Percentiles rank a stretch among this genome's conserved stretches.
phyloP scores from a whole-genome alignment of 2,113 vertebrate species.

The Axis porcinus region DNA sequence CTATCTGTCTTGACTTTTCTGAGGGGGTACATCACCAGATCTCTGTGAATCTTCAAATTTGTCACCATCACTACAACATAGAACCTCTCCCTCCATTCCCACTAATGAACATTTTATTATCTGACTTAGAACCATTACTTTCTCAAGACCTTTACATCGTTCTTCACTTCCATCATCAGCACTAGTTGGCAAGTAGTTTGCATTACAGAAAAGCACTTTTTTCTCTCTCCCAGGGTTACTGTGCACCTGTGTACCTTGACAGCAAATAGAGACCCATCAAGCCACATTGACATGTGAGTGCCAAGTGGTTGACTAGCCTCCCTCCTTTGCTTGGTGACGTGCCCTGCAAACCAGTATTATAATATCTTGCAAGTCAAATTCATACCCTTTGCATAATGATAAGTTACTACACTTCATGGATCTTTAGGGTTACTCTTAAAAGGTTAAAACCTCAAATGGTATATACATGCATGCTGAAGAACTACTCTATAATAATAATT shows the following conservation, averaged over 20 bases:
- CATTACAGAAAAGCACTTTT: background rate
- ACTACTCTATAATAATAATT: background rate
- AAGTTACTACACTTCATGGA: background rate
- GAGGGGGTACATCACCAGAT: background rate
- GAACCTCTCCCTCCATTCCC: background rate
- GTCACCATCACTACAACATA: background rate
- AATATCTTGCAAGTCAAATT: background rate
- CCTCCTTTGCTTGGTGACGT: background rate
- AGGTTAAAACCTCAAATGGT: background rate
- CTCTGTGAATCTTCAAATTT: constrained; percentile 4
- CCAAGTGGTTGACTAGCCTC: background rate
- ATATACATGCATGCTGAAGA: background rate
- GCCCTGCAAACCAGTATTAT: background rate
- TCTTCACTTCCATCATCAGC: background rate
- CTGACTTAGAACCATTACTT: constrained; percentile 12
- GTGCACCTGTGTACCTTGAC: background rate
- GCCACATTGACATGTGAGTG: background rate
- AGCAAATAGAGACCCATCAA: background rate
- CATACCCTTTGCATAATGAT: background rate
- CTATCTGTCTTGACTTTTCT: constrained; percentile 9
- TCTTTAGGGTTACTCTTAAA: background rate
- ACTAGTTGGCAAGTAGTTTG: background rate
- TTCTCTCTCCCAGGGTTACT: constrained; percentile 2
- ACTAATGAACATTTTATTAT: constrained; percentile 21
- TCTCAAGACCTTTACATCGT: constrained; percentile 23